Evolutionary conservation across 2,888 invertebrate genomes (phyloP), one percentile per base, ranked within the genome.

Genomic region (Drosophila paranaensis): DNA sequence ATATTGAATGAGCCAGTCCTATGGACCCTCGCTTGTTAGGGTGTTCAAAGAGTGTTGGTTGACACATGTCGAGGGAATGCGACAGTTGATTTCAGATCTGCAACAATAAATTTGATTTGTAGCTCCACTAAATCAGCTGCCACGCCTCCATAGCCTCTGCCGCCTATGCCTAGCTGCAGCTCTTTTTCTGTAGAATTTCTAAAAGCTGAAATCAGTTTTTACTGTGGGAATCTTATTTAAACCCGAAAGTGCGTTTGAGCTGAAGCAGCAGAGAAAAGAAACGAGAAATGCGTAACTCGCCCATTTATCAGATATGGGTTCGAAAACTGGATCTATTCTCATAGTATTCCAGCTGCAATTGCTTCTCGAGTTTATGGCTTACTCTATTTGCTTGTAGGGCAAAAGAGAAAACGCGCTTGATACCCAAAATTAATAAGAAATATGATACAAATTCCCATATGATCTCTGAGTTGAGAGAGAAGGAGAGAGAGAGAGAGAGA

Each of bases 61-160:
- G 76, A 77, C 79, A 77, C 79, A 79, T 65, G 80, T 45, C n/a
- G 61, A 40, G 53, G 30, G 76, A 65, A 77, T 77, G 70, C 50
- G 61, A 10, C 39, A 35, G 79, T 53, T 50, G 60, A 42, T 54
- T 51, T 30, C 3, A 74, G 80, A 79, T 79, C 71, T 79, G 80
- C 76, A 79, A 57, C 71, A 46, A 71, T 65, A 71, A 58, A 50
- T 79, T 79, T 77, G 77, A 79, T 77, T 79, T 79, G 76, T 76
- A 54, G 42, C 43, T 79, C 35, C 30, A 25, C 40, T n/a, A 27
- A 6, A 14, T 11, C 33, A 33, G n/a, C 30, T 33, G 33, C 30
- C n/a, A 48, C 30, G n/a, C 33, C 43, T 30, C n/a, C 5, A 10
- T 35, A 10, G 33, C 11, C 39, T 25, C 37, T 5, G 9, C 4